Evolutionary conservation across 2,888 invertebrate genomes (phyloP), one percentile per base, ranked within the genome.

Genomic region (Drosophila atroscutellata): DNA sequence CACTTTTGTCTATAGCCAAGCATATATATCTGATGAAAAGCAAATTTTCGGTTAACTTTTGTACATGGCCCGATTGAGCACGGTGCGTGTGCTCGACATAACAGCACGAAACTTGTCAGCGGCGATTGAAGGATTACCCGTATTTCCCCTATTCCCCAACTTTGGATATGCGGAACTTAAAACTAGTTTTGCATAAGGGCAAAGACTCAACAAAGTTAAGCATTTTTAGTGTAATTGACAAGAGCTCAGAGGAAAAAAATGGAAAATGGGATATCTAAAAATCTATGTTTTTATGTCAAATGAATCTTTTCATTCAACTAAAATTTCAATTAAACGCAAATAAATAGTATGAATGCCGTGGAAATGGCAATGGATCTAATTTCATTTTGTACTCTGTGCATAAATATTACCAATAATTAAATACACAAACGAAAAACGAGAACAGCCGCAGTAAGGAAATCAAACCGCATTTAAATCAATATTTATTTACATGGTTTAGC

Each of bases 11-110:
- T 68, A 47, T 49, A 59, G 55, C 72, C 55, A 15, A 15, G 28
- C 15, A 30, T 39, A 15, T 28, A 42, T 81, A 89, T 87, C 88
- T 72, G 83, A 85, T 86, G 70, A 72, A 85, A 87, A 77, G 83
- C 64, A 28, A 66, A 59, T 58, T 70, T 50, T 52, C 42, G 11
- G n/a, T 60, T 51, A 36, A 15, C 37, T 54, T 39, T 50, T 54
- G 8, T 37, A 45, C 20, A 34, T 34, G 58, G 28, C 24, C 20
- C 37, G n/a, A 61, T 18, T 18, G 26, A 24, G 15, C 11, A 24
- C 18, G 56, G 62, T 65, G 63, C 59, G 52, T 37, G 39, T 32
- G 51, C 47, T 30, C 47, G 39, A 56, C 37, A 36, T 18, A 62
- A 47, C 28, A 13, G 13, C 55, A 36, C 2, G 3, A 45, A 62